Base-by-base conservation (phyloP, 1,140 invertebrate genomes). In the Druon quercuslanigerum region DNA sequence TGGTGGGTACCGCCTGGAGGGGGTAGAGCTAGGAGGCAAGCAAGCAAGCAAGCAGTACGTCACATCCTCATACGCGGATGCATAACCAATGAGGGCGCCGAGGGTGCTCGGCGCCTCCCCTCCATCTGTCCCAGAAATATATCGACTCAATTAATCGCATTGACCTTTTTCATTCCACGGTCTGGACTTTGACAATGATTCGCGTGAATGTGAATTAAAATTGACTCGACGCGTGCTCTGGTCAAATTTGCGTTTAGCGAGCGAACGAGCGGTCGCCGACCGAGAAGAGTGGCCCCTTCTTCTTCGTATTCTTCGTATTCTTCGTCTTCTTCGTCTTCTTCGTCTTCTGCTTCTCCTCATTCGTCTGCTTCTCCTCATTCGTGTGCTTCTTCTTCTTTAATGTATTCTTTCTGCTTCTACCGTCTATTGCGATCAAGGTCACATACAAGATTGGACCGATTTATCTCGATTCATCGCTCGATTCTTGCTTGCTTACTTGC, bases 111-210 rank as follows among this genome's bases (percentile, higher is more conserved):
- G 25, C 57, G 25, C 57, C 25, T 66, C 57, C 20, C 40, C 25
- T 25, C 40, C 25, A 20, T 66, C 57, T 25, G 46, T 66, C 60
- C 25, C 60, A 66, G 60, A 66, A 66, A 66, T 66, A 66, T 66
- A 66, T 66, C 60, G 60, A 66, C 60, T 66, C 25, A 66, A 66
- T 66, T 33, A 33, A 66, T 25, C 60, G 25, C 60, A 33, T 25
- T 66, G 60, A 66, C 60, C 60, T 66, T 66, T 66, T 66, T 66
- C 33, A 66, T 66, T 66, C 60, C 60, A 46, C 60, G 60, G 40
- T 33, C 14, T 66, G 60, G 60, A 66, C 60, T 66, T 66, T 66
- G 60, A 66, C 60, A 66, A 66, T 66, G 60, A 66, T 66, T 66
- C 60, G 60, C 60, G 40, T 66, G 60, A 66, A 66, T 66, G 40